Evolutionary conservation across 2,888 invertebrate genomes (phyloP).

Genomic region (Eristalis arbustorum): DNA sequence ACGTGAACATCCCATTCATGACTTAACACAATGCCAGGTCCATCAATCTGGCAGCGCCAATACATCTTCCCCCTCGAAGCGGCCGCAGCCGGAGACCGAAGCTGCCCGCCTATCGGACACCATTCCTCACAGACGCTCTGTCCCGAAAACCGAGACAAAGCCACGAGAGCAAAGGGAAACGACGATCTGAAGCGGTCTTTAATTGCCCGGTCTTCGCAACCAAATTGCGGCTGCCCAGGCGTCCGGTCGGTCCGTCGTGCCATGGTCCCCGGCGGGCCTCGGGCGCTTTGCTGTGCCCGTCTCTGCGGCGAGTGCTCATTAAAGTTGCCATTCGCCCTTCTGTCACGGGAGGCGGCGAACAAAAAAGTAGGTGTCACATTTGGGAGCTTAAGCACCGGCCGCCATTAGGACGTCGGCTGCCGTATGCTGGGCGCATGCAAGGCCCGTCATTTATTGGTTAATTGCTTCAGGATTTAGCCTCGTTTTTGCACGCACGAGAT

Average conservation of each 20-base stretch:
- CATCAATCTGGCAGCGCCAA: constrained; percentile 41
- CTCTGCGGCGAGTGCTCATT: constrained; percentile 42
- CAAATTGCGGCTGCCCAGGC: constrained; percentile 28
- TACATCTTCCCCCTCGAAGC: constrained; percentile 7
- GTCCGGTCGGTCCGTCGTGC: neutral
- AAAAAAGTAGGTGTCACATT: constrained; percentile 46
- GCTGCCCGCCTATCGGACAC: neutral
- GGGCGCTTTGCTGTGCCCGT: neutral
- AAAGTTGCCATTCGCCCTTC: constrained; percentile 43
- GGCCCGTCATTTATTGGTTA: constrained; percentile 20
- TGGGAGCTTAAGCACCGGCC: constrained; percentile 14
- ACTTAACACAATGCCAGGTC: constrained; percentile 22
- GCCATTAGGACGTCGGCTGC: constrained; percentile 19
- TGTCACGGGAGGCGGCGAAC: neutral
- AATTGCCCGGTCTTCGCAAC: constrained; percentile 48
- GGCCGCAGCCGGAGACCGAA: neutral
- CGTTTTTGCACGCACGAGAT: neutral
- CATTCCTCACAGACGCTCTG: neutral
- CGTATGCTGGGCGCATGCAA: constrained; percentile 6
- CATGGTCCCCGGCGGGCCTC: neutral
- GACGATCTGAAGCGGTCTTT: constrained; percentile 14
- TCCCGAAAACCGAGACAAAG: neutral
- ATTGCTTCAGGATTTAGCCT: constrained; percentile 22
- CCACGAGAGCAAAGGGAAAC: neutral
- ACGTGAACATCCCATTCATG: constrained; percentile 27